Conservation (phyloP, 2,888 invertebrate species). For the Proisotoma minuta region DNA sequence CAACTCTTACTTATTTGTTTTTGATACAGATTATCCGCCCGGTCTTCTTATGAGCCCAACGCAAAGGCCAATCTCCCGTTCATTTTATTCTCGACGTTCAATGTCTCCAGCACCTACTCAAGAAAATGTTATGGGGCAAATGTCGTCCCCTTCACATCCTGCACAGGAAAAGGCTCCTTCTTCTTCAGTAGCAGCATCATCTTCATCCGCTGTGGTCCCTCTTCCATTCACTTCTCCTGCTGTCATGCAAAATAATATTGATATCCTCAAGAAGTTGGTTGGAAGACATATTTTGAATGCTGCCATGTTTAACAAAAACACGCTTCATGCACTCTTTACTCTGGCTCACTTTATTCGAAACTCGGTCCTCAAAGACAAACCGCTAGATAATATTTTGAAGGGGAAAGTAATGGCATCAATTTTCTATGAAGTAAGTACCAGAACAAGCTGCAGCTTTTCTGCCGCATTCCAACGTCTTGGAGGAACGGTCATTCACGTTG, state of each 20-base stretch:
- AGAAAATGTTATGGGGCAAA: conserved; percentile 3
- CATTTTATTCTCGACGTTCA: conserved; percentile 28
- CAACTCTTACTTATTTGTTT: not conserved
- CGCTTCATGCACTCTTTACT: conserved; percentile 88
- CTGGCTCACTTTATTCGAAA: conserved; percentile 81
- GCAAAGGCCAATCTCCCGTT: conserved; percentile 32
- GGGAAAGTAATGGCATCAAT: conserved; percentile 93
- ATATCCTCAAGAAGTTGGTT: conserved; percentile 51
- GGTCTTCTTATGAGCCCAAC: conserved; percentile 26
- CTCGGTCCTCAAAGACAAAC: conserved; percentile 75
- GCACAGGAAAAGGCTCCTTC: not conserved
- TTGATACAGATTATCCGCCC: conserved; percentile 12
- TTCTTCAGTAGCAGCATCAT: not conserved
- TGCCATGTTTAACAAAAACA: conserved; percentile 79
- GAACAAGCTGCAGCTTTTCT: conserved; percentile 92
- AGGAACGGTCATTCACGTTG: conserved; percentile 84
- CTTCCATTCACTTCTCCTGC: conserved; percentile 33
- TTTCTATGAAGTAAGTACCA: conserved; percentile 96
- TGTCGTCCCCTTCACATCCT: conserved; percentile 2
- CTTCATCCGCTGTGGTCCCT: conserved; percentile 10
- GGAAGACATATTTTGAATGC: conserved; percentile 81
- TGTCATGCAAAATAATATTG: conserved; percentile 18
- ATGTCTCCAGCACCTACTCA: conserved; percentile 23
- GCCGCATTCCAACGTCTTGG: conserved; percentile 96
- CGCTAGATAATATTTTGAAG: conserved; percentile 77